These are phyloP conservation scores for Unio pictorum DNA, from an alignment of 2,888 invertebrate genomes.

Conservation along the genomic window DNA sequence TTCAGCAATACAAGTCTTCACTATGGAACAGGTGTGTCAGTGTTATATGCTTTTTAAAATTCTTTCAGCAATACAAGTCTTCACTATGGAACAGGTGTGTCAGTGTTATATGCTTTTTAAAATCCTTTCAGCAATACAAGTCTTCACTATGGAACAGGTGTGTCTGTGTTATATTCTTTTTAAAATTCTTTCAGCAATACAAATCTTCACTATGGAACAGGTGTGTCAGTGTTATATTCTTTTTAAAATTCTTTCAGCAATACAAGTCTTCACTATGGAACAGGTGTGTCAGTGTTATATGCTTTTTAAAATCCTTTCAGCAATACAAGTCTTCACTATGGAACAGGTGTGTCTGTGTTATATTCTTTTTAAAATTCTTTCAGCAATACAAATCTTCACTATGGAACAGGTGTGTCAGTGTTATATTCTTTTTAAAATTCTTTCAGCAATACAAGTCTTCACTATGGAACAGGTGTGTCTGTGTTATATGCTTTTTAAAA, in stretches of 20 bases:
- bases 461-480: constrained; percentile 86
- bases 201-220: constrained; percentile 89
- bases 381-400: constrained; percentile 86
- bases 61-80: constrained; percentile 80
- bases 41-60: constrained; percentile 64
- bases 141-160: constrained; percentile 90
- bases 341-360: constrained; percentile 82
- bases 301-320: constrained; percentile 37
- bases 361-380: constrained; percentile 7
- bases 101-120: constrained; percentile 70
- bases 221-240: constrained; percentile 76
- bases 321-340: constrained; percentile 88
- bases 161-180: constrained; percentile 74
- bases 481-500: constrained; percentile 65
- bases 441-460: constrained; percentile 82
- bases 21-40: constrained; percentile 85
- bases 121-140: constrained; percentile 76
- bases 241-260: constrained; percentile 73
- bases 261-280: constrained; percentile 87
- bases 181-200: constrained; percentile 75
- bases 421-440: background rate
- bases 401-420: constrained; percentile 84
- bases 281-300: constrained; percentile 79
- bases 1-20: constrained; percentile 84
- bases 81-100: constrained; percentile 88